Base-by-base conservation (phyloP, 1,140 invertebrate genomes). In the Steinernema feltiae region DNA sequence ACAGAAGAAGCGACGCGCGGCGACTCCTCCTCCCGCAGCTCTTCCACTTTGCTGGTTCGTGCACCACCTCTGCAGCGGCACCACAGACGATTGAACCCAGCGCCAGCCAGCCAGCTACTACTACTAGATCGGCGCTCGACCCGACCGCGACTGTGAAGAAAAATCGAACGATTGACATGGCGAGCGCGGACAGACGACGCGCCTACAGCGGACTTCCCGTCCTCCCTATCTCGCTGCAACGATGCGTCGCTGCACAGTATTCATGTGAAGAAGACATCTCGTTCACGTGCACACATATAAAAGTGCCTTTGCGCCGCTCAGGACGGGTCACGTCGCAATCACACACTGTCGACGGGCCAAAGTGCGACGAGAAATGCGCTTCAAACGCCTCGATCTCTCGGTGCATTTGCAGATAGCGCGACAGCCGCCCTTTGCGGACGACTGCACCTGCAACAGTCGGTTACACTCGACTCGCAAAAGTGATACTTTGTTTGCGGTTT, bases 231-330 rank as follows among this genome's bases (percentile, higher is more conserved):
- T 41, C 7, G 7, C 7, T 7, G 18, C 35, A 41, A 18, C 7
- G 35, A 41, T 18, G 53, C 3, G 7, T 7, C 53, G 24, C 53
- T 27, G 53, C 15, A 63, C 53, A 7, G 24, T 21, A 27, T 63
- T 63, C 53, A 63, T 63, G 24, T 63, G 53, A 63, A 63, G 7
- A 27, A 27, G 24, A 27, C 53, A 21, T 63, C 24, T 7, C 24
- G 53, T 63, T 27, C 53, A 63, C 53, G 53, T 63, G 53, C 15
- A 63, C 53, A 63, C n/a, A n/a, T n/a, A n/a, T n/a, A n/a, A n/a
- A n/a, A n/a, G n/a, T n/a, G n/a, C n/a, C n/a, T n/a, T n/a, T n/a
- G n/a, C n/a, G n/a, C n/a, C n/a, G 53, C 7, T 41, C 35, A 63
- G 53, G 53, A 15, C 53, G 24, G 53, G 53, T 41, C 35, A 18